Evolutionary conservation across 2,888 invertebrate species (phyloP).

Genomic region (Lasioglossum morio): DNA sequence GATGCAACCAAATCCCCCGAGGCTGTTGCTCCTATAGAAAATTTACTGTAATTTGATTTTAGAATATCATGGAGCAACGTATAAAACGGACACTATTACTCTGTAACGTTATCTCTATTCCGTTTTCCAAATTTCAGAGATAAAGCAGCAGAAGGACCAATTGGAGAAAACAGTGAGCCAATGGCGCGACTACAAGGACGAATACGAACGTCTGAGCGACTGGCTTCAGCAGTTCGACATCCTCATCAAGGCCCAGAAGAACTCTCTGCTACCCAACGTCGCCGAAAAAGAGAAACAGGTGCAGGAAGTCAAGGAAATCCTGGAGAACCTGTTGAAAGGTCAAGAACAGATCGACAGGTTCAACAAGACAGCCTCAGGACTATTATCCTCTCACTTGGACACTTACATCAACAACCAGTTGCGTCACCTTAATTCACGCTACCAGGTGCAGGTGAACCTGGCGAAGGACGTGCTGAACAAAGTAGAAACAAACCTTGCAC

Average conservation of each 20-base stretch:
- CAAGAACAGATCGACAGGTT: constrained; percentile 93
- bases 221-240: constrained; percentile 97
- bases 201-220: constrained; percentile 95
- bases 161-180: constrained; percentile 92
- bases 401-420: constrained; percentile 95
- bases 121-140: constrained; percentile 86
- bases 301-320: constrained; percentile 91
- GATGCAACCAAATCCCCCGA: too few relatives aligned
- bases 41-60: too few relatives aligned
- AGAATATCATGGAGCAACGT: too few relatives aligned
- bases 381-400: constrained; percentile 93
- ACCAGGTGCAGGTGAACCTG: constrained; percentile 94
- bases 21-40: too few relatives aligned
- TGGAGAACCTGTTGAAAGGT: constrained; percentile 91
- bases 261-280: constrained; percentile 91
- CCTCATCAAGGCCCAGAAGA: constrained; percentile 95
- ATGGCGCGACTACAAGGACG: constrained; percentile 96
- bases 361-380: constrained; percentile 91
- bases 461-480: constrained; percentile 96
- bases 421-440: constrained; percentile 93
- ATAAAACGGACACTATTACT: too few relatives aligned
- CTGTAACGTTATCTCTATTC: not conserved
- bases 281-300: constrained; percentile 95
- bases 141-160: constrained; percentile 93
- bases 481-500: constrained; percentile 94